Evolutionary conservation across 2,888 invertebrate genomes (phyloP).

Genomic region (Cybosia mesomella): DNA sequence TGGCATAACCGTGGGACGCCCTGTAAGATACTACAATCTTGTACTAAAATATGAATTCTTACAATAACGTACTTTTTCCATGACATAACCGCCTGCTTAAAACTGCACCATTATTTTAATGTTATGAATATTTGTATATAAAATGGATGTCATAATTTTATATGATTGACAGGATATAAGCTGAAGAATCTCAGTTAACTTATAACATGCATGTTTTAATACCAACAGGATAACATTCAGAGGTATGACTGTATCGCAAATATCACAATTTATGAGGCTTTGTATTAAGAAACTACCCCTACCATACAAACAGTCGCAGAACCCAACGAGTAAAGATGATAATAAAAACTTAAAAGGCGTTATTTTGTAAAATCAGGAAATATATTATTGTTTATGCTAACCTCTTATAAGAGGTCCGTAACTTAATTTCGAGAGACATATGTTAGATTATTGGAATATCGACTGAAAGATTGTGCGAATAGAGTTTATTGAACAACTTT

Average conservation of each 20-base stretch:
- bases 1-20: too few species aligned
- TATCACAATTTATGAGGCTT: slow-evolving; percentile 27
- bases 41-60: not conserved
- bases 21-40: not conserved
- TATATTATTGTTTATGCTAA: too few species aligned
- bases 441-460: too few species aligned
- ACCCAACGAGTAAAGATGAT: too few species aligned
- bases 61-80: slow-evolving; percentile 7
- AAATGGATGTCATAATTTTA: slow-evolving; percentile 41
- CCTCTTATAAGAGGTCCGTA: too few species aligned
- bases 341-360: too few species aligned
- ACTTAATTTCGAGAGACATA: too few species aligned
- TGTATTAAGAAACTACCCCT: slow-evolving; percentile 5
- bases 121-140: slow-evolving; percentile 10
- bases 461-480: too few species aligned
- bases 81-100: slow-evolving; percentile 16
- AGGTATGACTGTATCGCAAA: slow-evolving; percentile 35
- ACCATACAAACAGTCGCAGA: not conserved
- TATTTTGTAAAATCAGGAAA: too few species aligned
- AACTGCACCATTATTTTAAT: slow-evolving; percentile 14
- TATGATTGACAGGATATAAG: slow-evolving; percentile 42
- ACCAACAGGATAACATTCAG: slow-evolving; percentile 28
- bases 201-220: slow-evolving; percentile 41
- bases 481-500: too few species aligned
- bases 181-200: slow-evolving; percentile 31